Evolutionary conservation across 2,797 vertebrate genomes (phyloP).

Genomic region (Steatocranus sp.): DNA sequence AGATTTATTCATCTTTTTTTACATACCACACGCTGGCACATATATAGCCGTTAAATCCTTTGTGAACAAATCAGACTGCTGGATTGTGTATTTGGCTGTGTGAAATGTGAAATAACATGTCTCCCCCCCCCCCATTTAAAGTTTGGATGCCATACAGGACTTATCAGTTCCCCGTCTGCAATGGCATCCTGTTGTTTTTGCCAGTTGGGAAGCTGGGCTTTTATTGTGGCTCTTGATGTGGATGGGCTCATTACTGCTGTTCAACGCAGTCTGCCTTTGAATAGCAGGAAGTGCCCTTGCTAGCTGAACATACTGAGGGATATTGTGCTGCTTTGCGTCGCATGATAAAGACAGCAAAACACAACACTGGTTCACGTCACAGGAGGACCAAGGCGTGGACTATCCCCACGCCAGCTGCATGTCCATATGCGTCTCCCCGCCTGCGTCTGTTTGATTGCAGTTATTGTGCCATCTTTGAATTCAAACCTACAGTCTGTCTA

Average conservation of each 20-base stretch:
- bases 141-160: constrained; percentile 33
- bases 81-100: neutral
- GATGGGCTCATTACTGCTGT: constrained; percentile 47
- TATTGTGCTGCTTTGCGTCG: constrained; percentile 14
- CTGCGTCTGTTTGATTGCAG: neutral
- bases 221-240: constrained; percentile 50
- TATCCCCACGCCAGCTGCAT: constrained; percentile 7
- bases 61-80: neutral
- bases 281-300: constrained; percentile 49
- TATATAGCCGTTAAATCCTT: neutral
- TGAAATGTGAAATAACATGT: constrained; percentile 19
- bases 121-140: constrained; percentile 32
- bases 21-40: neutral
- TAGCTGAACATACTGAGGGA: constrained; percentile 24
- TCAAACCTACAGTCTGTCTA: constrained; percentile 1
- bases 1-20: neutral
- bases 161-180: constrained; percentile 1
- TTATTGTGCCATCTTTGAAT: neutral
- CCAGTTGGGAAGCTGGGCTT: constrained; percentile 42
- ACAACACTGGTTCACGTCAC: neutral
- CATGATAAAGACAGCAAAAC: constrained; percentile 19
- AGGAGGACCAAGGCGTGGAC: neutral
- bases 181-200: constrained; percentile 51
- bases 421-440: neutral
- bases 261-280: constrained; percentile 31